These are phyloP conservation scores for Physocephala rufipes DNA, from an alignment of 2,888 invertebrate genomes.

Conservation along the genomic window DNA sequence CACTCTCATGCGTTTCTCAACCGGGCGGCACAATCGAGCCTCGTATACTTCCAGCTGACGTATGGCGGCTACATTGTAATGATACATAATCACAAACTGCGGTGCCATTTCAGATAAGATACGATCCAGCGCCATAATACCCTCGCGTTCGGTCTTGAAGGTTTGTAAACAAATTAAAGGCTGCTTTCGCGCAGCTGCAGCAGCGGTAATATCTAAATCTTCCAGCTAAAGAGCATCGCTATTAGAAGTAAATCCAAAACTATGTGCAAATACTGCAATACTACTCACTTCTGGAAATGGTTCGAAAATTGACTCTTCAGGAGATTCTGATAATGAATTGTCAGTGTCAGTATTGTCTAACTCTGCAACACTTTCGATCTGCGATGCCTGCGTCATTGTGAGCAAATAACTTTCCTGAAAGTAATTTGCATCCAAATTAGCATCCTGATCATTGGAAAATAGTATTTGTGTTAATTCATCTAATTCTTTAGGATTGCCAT, in stretches of 20 bases:
- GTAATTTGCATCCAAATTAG: conserved; percentile 63
- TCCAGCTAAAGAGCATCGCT: conserved; percentile 69
- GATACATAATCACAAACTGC: conserved; percentile 88
- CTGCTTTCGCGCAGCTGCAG: conserved; percentile 68
- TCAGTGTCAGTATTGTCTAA: conserved; percentile 40
- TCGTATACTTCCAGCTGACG: conserved; percentile 90
- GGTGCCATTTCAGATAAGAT: conserved; percentile 77
- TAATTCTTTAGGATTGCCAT: conserved; percentile 39
- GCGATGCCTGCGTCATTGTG: conserved; percentile 72
- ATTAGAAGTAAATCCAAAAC: conserved; percentile 2
- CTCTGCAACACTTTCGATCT: conserved; percentile 35
- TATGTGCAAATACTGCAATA: background rate
- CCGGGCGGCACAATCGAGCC: conserved; percentile 68
- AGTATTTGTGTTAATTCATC: conserved; percentile 59
- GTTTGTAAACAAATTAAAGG: conserved; percentile 81
- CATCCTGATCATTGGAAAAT: conserved; percentile 52
- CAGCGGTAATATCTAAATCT: conserved; percentile 73
- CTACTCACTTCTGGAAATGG: conserved; percentile 71
- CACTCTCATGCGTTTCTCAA: conserved; percentile 72
- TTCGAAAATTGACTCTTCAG: conserved; percentile 68
- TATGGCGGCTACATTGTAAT: conserved; percentile 85
- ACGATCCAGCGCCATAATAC: conserved; percentile 76
- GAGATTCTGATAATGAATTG: conserved; percentile 38
- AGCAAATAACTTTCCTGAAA: conserved; percentile 75
- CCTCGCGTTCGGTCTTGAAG: conserved; percentile 76